Percentiles rank a stretch among this genome's conserved stretches.
Conservation (phyloP, 1,140 invertebrate genomes). For the Lepidotrigona ventralis region DNA sequence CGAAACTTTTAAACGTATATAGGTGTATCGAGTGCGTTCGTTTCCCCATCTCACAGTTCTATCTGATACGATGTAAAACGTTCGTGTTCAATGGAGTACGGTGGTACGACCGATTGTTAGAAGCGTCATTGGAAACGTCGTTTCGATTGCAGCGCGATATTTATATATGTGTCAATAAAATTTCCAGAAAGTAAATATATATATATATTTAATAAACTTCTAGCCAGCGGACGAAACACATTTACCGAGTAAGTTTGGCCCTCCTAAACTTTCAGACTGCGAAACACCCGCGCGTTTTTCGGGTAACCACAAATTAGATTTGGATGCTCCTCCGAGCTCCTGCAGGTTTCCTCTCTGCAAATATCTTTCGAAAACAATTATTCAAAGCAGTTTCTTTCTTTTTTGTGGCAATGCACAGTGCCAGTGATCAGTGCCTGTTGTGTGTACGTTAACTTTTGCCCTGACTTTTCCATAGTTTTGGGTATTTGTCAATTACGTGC, state of each 20-base stretch:
- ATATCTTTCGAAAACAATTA: constrained; percentile 18
- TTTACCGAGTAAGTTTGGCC: constrained; percentile 53
- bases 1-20: not conserved
- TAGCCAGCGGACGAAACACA: constrained; percentile 10
- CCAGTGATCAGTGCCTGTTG: not conserved
- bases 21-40: not conserved
- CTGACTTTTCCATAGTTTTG: not conserved
- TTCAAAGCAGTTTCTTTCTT: not conserved
- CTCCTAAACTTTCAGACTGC: not conserved
- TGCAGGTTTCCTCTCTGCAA: not conserved
- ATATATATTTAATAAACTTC: constrained; percentile 20
- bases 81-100: constrained; percentile 55
- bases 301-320: constrained; percentile 60
- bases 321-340: constrained; percentile 18
- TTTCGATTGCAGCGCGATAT: constrained; percentile 48
- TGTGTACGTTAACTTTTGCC: not conserved
- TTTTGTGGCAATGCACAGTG: not conserved
- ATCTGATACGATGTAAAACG: constrained; percentile 29
- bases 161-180: constrained; percentile 56
- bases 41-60: not conserved
- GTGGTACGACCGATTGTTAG: constrained; percentile 53
- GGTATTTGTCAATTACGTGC: constrained; percentile 7
- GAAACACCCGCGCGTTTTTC: constrained; percentile 42
- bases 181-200: not conserved
- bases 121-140: constrained; percentile 56